Percentiles rank a stretch among this genome's conserved stretches.
Evolutionary conservation across 2,797 vertebrate genomes (phyloP).

Genomic region (Anguilla pacifica): DNA sequence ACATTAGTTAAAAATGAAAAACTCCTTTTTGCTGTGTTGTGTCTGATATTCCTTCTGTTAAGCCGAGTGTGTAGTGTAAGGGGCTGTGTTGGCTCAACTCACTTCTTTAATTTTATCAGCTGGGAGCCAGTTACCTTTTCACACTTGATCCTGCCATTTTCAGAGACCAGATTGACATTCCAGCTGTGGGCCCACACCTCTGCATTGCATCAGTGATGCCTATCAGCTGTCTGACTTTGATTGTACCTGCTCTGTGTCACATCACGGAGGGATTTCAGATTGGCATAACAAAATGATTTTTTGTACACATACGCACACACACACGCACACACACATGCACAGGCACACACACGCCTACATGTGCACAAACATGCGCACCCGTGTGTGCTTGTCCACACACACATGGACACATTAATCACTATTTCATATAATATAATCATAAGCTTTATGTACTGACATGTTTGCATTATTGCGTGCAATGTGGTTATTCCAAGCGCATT

Average conservation of each 20-base stretch:
- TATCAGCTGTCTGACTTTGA: neutral
- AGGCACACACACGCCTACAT: neutral
- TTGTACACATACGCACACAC: neutral
- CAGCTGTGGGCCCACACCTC: neutral
- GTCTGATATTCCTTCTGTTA: neutral
- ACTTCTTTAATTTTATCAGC: neutral
- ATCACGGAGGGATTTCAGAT: neutral
- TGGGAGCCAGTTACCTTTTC: neutral
- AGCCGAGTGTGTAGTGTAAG: neutral
- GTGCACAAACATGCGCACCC: too few relatives aligned
- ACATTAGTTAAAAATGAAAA: too few relatives aligned
- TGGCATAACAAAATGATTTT: neutral
- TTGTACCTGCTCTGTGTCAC: neutral
- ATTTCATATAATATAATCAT: neutral
- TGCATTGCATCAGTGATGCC: neutral
- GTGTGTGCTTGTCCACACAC: neutral
- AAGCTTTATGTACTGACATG: neutral
- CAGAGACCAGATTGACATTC: neutral
- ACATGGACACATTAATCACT: neutral
- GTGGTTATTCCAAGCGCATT: neutral
- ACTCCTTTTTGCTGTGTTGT: neutral
- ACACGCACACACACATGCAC: neutral
- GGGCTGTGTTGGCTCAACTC: neutral
- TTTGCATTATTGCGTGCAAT: neutral
- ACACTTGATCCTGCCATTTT: slow-evolving; percentile 1